Evolutionary conservation across 2,113 vertebrate genomes (phyloP).

Genomic region (Neofelis nebulosa): DNA sequence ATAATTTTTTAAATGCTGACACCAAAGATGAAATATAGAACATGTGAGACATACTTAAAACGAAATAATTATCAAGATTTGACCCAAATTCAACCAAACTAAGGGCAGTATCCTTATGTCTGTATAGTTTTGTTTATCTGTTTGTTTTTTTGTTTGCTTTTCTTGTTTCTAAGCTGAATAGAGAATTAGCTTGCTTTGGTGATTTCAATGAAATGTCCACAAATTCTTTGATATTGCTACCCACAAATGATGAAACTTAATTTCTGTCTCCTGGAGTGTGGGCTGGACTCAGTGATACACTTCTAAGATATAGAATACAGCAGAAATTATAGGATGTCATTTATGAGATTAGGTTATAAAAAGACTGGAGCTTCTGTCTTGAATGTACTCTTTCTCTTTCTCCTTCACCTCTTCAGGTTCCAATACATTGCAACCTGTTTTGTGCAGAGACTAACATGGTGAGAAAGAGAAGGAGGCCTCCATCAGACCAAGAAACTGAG

Average conservation of each 20-base stretch:
- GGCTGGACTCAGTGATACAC: not conserved
- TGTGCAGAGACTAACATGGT: not conserved
- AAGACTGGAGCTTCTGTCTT: not conserved
- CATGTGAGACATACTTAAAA: not conserved
- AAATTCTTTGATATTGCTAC: not conserved
- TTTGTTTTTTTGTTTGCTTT: too few relatives aligned
- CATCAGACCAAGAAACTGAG: not conserved
- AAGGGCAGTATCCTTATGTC: not conserved
- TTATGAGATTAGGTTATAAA: not conserved
- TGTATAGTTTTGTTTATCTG: not conserved
- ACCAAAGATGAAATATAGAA: not conserved
- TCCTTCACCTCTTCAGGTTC: not conserved
- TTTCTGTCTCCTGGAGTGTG: not conserved
- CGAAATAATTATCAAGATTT: not conserved
- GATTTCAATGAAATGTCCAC: not conserved
- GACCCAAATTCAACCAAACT: not conserved
- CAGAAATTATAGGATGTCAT: not conserved
- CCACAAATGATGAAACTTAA: not conserved
- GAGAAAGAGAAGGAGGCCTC: not conserved
- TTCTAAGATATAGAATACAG: not conserved
- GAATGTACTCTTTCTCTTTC: not conserved
- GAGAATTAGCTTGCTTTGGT: not conserved
- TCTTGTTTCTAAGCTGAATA: not conserved
- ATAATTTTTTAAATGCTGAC: not conserved
- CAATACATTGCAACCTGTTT: not conserved